These are phyloP conservation scores for Periphyllus acericola DNA, from an alignment of 2,888 invertebrate species.

Conservation along the genomic window DNA sequence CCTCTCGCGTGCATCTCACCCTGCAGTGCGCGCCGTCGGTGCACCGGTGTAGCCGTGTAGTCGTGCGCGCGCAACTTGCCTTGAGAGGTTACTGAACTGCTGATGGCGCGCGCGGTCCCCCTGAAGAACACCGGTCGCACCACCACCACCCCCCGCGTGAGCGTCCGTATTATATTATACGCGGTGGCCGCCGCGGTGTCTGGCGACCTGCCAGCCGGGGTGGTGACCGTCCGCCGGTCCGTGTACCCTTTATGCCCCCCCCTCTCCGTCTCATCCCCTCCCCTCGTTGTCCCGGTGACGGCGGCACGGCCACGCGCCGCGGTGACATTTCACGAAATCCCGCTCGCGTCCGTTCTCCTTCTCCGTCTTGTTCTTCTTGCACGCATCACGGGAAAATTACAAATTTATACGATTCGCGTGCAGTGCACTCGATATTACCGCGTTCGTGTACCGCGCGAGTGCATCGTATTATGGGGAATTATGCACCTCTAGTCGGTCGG, in stretches of 20 bases:
- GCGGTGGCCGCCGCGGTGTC: conserved; percentile 42
- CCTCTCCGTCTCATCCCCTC: too few relatives aligned
- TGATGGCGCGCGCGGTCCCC: conserved; percentile 56
- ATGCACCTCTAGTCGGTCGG: too few relatives aligned
- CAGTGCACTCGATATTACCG: too few relatives aligned
- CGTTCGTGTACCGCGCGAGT: too few relatives aligned
- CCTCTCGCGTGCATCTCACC: too few relatives aligned
- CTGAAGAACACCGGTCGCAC: conserved; percentile 21
- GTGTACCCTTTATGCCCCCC: not conserved
- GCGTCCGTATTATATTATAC: not conserved
- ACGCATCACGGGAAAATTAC: not conserved
- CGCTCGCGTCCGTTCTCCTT: not conserved
- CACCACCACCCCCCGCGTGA: conserved; percentile 34
- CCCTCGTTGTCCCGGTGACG: not conserved
- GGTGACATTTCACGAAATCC: conserved; percentile 31
- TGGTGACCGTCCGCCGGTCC: conserved; percentile 46
- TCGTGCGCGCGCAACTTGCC: conserved; percentile 50
- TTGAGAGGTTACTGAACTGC: conserved; percentile 61
- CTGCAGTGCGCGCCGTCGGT: conserved; percentile 19
- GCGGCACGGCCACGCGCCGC: not conserved
- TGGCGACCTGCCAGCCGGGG: conserved; percentile 58
- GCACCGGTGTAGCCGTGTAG: not conserved
- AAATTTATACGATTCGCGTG: too few relatives aligned
- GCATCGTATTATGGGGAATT: too few relatives aligned
- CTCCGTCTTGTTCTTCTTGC: not conserved